Evolutionary conservation across 2,888 invertebrate species (phyloP), one percentile per base, ranked within the genome.

Genomic region (Sesia bembeciformis): DNA sequence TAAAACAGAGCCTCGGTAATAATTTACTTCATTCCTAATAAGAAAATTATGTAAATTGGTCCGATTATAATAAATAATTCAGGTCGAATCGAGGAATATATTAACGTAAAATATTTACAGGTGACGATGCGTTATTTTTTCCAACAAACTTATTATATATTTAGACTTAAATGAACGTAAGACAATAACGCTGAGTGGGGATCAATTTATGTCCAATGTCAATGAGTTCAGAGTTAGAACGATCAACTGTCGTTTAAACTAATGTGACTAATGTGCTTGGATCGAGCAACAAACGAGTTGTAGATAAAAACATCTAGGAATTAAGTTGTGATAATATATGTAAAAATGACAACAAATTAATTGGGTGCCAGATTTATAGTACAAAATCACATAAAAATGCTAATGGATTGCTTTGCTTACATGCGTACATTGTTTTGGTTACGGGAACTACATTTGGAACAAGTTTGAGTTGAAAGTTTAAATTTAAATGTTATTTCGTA

Each of bases 61-160:
- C 69, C 75, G 75, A 79, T 87, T 83, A 77, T 79, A 84, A 87
- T 86, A 84, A 86, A 83, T 86, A 84, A 85, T 86, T 83, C 69
- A 70, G 78, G 66, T 72, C 66, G 65, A 68, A 81, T 74, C 67
- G 71, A 75, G 76, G 71, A 72, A 75, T 70, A 71, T 63, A 72
- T 74, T 78, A 75, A 67, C 57, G 63, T 59, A 53, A 59, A 57
- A 60, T 66, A 63, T 68, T 67, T 68, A 68, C 65, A 67, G 62
- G 67, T 63, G 60, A 66, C 66, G 65, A 70, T 59, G 64, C 54
- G 63, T 60, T 59, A 57, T 64, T 66, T 66, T 64, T 61, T 63
- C 55, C 39, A 43, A 42, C 38, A 7, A 50, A 50, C 39, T 38
- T 23, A 39, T 38, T 23, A 39, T 53, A 46, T 40, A 54, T 56